phyloP scores from a whole-genome alignment of 2,888 invertebrate species.

The Girardia tigrina region DNA sequence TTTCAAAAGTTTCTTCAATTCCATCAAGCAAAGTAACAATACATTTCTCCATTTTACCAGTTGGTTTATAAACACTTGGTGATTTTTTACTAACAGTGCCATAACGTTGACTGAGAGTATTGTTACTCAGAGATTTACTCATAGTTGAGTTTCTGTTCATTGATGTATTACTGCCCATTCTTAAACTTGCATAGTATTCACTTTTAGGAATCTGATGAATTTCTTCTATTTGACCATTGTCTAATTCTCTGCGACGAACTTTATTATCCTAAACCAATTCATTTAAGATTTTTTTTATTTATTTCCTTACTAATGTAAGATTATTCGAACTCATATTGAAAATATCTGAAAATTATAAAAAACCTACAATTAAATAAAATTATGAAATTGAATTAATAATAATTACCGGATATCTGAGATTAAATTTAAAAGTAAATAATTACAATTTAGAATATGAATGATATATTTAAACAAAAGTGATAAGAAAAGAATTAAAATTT shows the following conservation, averaged over 20 bases:
- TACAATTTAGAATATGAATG: too few relatives aligned
- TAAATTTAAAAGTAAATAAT: too few relatives aligned
- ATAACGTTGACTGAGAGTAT: neutral
- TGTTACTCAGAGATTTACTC: neutral
- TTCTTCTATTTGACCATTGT: conserved; percentile 32
- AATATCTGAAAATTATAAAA: too few relatives aligned
- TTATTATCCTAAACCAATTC: conserved; percentile 5
- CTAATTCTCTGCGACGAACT: conserved; percentile 10
- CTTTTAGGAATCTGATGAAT: conserved; percentile 32
- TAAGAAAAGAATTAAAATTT: too few relatives aligned
- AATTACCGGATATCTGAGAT: too few relatives aligned
- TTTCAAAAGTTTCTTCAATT: conserved; percentile 16
- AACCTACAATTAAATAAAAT: too few relatives aligned
- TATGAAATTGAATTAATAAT: too few relatives aligned
- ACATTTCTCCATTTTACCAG: conserved; percentile 30
- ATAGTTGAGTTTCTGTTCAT: neutral
- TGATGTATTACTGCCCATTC: conserved; percentile 16
- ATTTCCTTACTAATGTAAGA: neutral
- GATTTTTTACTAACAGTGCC: conserved; percentile 21
- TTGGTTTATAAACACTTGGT: conserved; percentile 16
- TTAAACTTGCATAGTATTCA: conserved; percentile 36
- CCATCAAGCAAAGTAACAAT: conserved; percentile 34
- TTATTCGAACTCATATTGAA: conserved; percentile 2
- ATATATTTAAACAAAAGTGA: too few relatives aligned
- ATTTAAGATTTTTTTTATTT: neutral